Evolutionary conservation across 2,888 invertebrate species (phyloP).

Genomic region (Lithophane leautieri): DNA sequence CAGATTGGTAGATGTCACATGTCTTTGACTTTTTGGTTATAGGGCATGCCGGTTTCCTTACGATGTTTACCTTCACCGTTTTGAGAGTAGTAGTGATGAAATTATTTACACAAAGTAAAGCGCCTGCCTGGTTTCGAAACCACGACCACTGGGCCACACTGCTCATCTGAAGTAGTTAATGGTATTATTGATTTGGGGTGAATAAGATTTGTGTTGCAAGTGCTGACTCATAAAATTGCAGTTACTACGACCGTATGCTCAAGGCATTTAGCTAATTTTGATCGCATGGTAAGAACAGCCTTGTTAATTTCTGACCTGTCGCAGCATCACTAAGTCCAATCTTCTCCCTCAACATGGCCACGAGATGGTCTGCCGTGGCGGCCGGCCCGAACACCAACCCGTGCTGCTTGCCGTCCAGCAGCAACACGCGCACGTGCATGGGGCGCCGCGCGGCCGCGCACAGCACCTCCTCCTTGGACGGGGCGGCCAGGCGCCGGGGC

Average conservation of each 20-base stretch:
- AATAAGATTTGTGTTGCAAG: background rate
- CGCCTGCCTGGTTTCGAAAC: too few relatives aligned
- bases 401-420: constrained; percentile 98
- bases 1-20: too few relatives aligned
- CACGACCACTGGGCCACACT: too few relatives aligned
- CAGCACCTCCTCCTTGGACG: constrained; percentile 97
- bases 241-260: background rate
- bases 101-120: too few relatives aligned
- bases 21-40: too few relatives aligned
- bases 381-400: constrained; percentile 98
- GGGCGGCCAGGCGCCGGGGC: constrained; percentile 96
- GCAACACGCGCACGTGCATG: constrained; percentile 97
- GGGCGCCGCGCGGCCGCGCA: constrained; percentile 97
- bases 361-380: constrained; percentile 96
- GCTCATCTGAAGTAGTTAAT: too few relatives aligned
- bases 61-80: too few relatives aligned
- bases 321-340: constrained; percentile 95
- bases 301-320: constrained; percentile 84
- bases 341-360: constrained; percentile 96
- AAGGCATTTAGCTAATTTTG: background rate
- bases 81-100: too few relatives aligned
- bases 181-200: background rate
- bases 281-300: background rate
- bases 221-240: background rate
- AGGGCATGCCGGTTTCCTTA: too few relatives aligned